Evolutionary conservation across 2,888 invertebrate species (phyloP), one percentile per base, ranked within the genome.

Genomic region (Hybos culiciformis): DNA sequence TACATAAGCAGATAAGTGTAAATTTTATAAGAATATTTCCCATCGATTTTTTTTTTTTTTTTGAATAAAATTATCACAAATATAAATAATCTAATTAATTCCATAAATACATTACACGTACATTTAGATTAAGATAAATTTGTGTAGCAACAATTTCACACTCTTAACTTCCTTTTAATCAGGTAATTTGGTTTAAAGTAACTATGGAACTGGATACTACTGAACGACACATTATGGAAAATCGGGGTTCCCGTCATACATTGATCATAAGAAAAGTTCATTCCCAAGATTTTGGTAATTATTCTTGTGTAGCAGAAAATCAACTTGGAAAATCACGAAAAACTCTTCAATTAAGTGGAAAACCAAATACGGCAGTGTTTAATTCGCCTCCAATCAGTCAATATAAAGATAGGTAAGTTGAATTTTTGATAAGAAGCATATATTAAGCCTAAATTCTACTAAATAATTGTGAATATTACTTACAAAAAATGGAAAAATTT

Each of bases 291-390:
- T 78, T 79, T 60, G 78, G 78, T 52, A 78, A 78, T 67, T 79
- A 79, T 65, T 76, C 76, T 53, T 79, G 79, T 63, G 73, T 76
- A 50, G 79, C 78, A 39, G 77, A 79, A 61, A 79, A 79, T 67
- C 71, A 73, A 57, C 69, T 78, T 52, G 79, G 79, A 49, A 75
- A 76, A 63, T 72, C 73, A 49, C 69, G 74, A 51, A 75, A 76
- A 64, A 75, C 72, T 61, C 70, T 79, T 49, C 73, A 76, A 63
- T 66, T 79, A 56, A 77, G 78, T 61, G 79, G 79, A 47, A 74
- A 72, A 61, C 78, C 79, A 36, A 77, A 76, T 58, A 70, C 74
- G 46, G 77, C 76, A 32, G 70, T 72, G 54, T 78, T 79, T 63
- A 72, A 70, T 56, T 78, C 77, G 53, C 72, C 74, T 48, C 71